A percentile compares a stretch with the other conserved stretches of the same genome.
These are phyloP conservation scores for Patella depressa DNA, from an alignment of 2,888 invertebrate species.

Conservation along the genomic window DNA sequence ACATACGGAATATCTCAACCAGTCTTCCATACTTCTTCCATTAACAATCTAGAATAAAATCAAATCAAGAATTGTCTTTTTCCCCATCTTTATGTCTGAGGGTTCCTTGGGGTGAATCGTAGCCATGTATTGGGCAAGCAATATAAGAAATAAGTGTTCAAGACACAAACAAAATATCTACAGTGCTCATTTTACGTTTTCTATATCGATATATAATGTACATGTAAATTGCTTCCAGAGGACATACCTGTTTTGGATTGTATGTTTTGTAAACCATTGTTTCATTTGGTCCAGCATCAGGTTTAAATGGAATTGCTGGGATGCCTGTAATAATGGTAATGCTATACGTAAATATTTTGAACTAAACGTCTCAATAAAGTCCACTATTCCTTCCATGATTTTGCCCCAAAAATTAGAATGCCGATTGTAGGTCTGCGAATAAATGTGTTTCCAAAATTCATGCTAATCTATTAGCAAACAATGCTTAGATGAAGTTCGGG, in stretches of 20 bases:
- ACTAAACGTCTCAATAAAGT: no score
- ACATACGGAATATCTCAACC: slow-evolving; percentile 78
- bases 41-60: slow-evolving; percentile 69
- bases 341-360: no score
- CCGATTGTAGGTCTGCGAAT: no score
- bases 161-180: not conserved
- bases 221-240: not conserved
- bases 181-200: not conserved
- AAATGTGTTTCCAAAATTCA: no score
- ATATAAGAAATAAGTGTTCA: slow-evolving; percentile 6
- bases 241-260: slow-evolving; percentile 74
- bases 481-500: no score
- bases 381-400: no score
- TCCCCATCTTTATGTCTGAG: no score
- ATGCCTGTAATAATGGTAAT: slow-evolving; percentile 71
- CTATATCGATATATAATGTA: not conserved
- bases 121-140: not conserved
- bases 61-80: no score
- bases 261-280: slow-evolving; percentile 76
- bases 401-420: no score
- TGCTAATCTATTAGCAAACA: no score
- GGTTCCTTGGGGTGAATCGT: no score
- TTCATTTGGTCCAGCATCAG: slow-evolving; percentile 74
- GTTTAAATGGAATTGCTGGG: slow-evolving; percentile 75
- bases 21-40: slow-evolving; percentile 78